phyloP scores from a whole-genome alignment of 2,797 vertebrate species.

The Rhodeus uyekii region DNA sequence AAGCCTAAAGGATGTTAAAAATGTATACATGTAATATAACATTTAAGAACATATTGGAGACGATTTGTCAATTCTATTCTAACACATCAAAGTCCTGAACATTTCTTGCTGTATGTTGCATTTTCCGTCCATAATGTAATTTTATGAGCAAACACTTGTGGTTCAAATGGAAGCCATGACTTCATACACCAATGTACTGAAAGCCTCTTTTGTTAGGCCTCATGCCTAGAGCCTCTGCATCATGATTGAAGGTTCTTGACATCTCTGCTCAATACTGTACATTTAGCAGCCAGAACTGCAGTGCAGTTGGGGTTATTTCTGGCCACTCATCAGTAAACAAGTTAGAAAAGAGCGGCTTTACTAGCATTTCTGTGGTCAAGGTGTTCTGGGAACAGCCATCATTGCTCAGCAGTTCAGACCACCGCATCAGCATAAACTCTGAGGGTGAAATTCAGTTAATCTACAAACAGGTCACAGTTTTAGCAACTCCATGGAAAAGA shows the following conservation, averaged over 20 bases:
- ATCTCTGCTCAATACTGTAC: conserved; percentile 46
- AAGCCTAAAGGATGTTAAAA: background rate
- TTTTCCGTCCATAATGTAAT: background rate
- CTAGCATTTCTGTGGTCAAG: conserved; percentile 54
- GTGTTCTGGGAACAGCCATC: conserved; percentile 60
- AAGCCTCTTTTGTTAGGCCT: conserved; percentile 65
- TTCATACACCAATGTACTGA: conserved; percentile 51
- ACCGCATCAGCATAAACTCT: conserved; percentile 56
- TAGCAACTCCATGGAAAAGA: conserved; percentile 7
- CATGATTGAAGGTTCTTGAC: conserved; percentile 44
- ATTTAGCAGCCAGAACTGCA: conserved; percentile 50
- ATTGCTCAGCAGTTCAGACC: conserved; percentile 44
- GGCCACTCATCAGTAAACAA: conserved; percentile 73
- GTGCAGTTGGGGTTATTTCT: conserved; percentile 62
- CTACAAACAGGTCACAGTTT: conserved; percentile 27
- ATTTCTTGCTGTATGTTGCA: background rate
- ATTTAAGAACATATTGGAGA: background rate
- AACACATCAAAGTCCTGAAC: background rate
- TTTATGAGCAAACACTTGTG: conserved; percentile 21
- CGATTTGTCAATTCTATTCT: background rate
- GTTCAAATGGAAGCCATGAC: conserved; percentile 42
- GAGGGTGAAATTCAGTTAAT: conserved; percentile 25
- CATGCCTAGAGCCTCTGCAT: conserved; percentile 48
- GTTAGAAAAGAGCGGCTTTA: conserved; percentile 69
- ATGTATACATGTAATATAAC: background rate